Conservation (phyloP, 1,140 invertebrate species). For the Rhyacophila brunnea region DNA sequence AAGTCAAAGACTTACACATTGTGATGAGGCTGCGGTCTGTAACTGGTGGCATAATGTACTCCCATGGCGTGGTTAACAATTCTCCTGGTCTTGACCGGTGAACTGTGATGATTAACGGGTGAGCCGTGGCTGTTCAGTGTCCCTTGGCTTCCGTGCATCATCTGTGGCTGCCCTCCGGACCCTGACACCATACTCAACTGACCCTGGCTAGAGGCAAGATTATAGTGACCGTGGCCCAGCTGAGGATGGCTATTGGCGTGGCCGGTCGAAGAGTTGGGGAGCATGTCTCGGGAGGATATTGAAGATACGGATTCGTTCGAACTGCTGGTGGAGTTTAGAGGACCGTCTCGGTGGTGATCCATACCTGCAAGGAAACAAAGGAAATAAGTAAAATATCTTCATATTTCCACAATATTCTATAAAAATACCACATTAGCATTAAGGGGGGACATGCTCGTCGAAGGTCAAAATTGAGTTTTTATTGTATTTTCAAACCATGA, state of each 20-base stretch:
- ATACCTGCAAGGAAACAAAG: constrained; percentile 23
- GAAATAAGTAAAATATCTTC: no score
- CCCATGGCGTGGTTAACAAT: constrained; percentile 27
- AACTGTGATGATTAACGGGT: constrained; percentile 26
- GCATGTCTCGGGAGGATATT: constrained; percentile 49
- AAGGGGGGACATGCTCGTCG: no score
- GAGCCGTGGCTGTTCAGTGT: constrained; percentile 20
- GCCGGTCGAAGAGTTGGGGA: constrained; percentile 1
- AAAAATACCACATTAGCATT: no score
- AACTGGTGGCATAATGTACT: constrained; percentile 39
- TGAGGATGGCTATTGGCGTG: constrained; percentile 12
- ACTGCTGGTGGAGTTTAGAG: constrained; percentile 59
- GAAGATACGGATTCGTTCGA: constrained; percentile 74
- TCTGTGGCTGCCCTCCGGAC: constrained; percentile 3
- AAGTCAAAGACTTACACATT: constrained; percentile 41
- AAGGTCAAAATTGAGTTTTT: no score
- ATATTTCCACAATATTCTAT: no score
- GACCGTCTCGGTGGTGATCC: constrained; percentile 33
- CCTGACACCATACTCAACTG: not conserved
- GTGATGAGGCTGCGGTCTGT: constrained; percentile 37
- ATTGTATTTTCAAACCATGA: no score
- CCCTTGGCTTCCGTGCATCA: not conserved
- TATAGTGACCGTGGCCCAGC: constrained; percentile 12
- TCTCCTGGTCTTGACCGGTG: constrained; percentile 29
- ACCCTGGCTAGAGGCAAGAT: constrained; percentile 8